Evolutionary conservation across 2,888 invertebrate genomes (phyloP).

Genomic region (Brenthis ino): DNA sequence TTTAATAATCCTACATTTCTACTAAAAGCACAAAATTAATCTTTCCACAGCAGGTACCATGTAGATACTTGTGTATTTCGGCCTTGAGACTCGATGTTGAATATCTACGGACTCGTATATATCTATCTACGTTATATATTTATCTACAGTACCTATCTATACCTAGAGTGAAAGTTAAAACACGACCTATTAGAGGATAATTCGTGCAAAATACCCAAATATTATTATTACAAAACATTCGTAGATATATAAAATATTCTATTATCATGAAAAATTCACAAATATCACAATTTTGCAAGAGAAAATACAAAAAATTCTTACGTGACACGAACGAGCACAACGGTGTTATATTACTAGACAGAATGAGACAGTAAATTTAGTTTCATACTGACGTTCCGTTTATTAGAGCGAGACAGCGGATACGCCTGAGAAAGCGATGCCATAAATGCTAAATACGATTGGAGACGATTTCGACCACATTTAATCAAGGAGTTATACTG

Average conservation of each 20-base stretch:
- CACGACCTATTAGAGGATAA: conserved; percentile 69
- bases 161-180: conserved; percentile 80
- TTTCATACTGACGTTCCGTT: conserved; percentile 66
- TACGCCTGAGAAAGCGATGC: conserved; percentile 80
- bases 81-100: conserved; percentile 81
- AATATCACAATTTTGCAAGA: conserved; percentile 61
- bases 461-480: conserved; percentile 59
- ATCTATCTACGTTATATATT: conserved; percentile 54
- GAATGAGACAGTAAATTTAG: conserved; percentile 73
- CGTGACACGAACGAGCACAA: conserved; percentile 82
- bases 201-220: conserved; percentile 44
- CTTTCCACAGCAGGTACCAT: conserved; percentile 58
- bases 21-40: conserved; percentile 52
- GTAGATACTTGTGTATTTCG: conserved; percentile 75
- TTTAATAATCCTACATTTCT: conserved; percentile 58
- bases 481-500: conserved; percentile 51
- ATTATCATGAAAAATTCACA: conserved; percentile 55
- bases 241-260: conserved; percentile 53
- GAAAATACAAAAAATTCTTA: conserved; percentile 80
- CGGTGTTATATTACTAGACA: conserved; percentile 82
- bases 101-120: conserved; percentile 73
- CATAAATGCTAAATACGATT: conserved; percentile 77
- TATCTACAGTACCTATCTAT: conserved; percentile 80
- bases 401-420: conserved; percentile 70
- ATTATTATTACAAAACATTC: conserved; percentile 51